Base-by-base conservation (phyloP, 2,113 vertebrate species). In the Montifringilla adamsi region DNA sequence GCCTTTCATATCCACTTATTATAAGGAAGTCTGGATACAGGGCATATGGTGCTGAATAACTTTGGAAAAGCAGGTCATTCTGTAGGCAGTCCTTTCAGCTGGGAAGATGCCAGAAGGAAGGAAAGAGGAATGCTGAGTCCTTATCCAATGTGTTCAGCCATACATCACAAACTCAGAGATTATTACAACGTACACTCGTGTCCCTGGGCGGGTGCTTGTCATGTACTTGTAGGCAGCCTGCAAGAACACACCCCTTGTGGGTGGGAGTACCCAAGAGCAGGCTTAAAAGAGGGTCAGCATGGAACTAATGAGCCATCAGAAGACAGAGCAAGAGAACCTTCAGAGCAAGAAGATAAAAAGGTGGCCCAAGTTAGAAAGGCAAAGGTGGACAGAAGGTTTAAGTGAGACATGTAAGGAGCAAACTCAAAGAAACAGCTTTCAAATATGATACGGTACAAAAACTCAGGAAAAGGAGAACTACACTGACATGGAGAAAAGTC, bases 181-280 rank as follows among this genome's bases (percentile, higher is more conserved):
- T 30, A 70, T 23, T 76, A 3, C 15, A 39, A 33, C 1, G 19
- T 13, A 20, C 33, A 1, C 11, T 39, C 6, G 0, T 17, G 33
- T 41, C 49, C 50, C 81, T n/a, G 6, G 6, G 23, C 2, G 6
- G 59, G 39, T 59, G 41, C 21, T 33, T 43, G 15, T 37, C 43
- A 3, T 1, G 4, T 8, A 11, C 10, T 6, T 10, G 6, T 20
- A 44, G 19, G 68, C 41, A 74, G 41, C 59, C n/a, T 64, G n/a
- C 28, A 47, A 39, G 69, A 22, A 23, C 59, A 47, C 49, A 12
- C 7, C 33, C 52, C 77, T 28, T 5, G 10, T 3, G 27, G 43
- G 24, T n/a, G 31, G 21, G 19, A 27, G 47, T 16, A 52, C 24
- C 22, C 23, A 49, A 52, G 14, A 89, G 30, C 44, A 50, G 24